Base-by-base conservation (phyloP, 2,888 invertebrate genomes). In the Therioaphis trifolii region DNA sequence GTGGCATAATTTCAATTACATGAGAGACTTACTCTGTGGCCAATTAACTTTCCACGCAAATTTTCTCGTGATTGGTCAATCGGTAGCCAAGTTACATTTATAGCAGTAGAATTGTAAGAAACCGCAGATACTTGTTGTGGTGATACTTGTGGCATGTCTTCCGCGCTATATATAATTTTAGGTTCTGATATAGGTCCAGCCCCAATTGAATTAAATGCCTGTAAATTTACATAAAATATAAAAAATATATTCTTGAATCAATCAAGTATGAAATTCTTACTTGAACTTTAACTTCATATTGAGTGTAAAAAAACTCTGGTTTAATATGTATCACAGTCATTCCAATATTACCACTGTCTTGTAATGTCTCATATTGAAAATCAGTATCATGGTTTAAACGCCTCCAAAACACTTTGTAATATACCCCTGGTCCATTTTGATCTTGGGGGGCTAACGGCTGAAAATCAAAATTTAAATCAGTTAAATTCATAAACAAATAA, bases 361-460 rank as follows among this genome's bases (percentile, higher is more conserved):
- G 92, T 0, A 96, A 90, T 14, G 92, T 89, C 40, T 92, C 89
- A 0, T 93, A 91, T 86, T 95, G 94, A 89, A 93, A 96, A 88
- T 96, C 96, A 0, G 91, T 91, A 85, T 95, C 93, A 0, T 92
- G 91, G 12, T 92, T 92, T 85, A 92, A 92, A 5, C 93, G 91
- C 85, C 95, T 93, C 94, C 95, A 97, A 88, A 93, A 97, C 86
- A 98, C 92, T 88, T 94, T 95, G 89, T 98, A 98, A 88, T 95
- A 93, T 85, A 97, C 93, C 61, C 94, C 95, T 35, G 94, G 94
- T 0, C 95, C 97, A 88, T 97, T 96, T 88, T 97, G 96, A 86
- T 96, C 92, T 85, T 94, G 91, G 0, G 92, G 89, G 85, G 92
- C 91, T 43, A 97, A 88, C 0, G 95, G 94, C 86, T 92, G 84